Conservation (phyloP, 2,888 invertebrate genomes). For the Pheosia gnoma region DNA sequence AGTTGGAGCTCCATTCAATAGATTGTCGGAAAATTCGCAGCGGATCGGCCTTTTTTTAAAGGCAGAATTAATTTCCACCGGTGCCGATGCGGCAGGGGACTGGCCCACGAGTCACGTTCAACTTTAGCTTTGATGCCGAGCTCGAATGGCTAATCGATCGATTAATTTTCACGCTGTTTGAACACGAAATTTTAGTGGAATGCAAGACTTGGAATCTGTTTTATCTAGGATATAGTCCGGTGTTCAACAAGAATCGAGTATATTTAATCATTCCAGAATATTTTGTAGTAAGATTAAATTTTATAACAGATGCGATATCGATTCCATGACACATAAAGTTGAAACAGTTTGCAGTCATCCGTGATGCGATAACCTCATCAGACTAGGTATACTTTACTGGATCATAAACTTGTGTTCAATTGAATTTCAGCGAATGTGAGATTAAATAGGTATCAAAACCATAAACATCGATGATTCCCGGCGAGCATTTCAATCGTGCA, state of each 20-base stretch:
- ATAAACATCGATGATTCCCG: constrained; percentile 55
- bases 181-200: constrained; percentile 64
- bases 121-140: constrained; percentile 70
- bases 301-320: constrained; percentile 13
- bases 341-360: constrained; percentile 40
- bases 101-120: constrained; percentile 72
- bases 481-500: constrained; percentile 68
- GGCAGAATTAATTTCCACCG: constrained; percentile 70
- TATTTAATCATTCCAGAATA: constrained; percentile 15
- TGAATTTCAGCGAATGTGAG: constrained; percentile 55
- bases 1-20: constrained; percentile 54
- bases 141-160: constrained; percentile 79
- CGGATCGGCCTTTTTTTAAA: constrained; percentile 58
- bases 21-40: constrained; percentile 59
- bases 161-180: constrained; percentile 79
- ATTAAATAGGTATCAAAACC: constrained; percentile 56
- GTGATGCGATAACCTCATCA: constrained; percentile 37
- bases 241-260: constrained; percentile 12
- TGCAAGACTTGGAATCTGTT: constrained; percentile 55
- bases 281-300: neutral
- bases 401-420: constrained; percentile 52
- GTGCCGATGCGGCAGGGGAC: constrained; percentile 58
- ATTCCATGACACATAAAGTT: constrained; percentile 28
- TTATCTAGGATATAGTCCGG: constrained; percentile 24
- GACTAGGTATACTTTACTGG: constrained; percentile 18